Conservation (phyloP, 2,113 vertebrate species). For the Astur gentilis region DNA sequence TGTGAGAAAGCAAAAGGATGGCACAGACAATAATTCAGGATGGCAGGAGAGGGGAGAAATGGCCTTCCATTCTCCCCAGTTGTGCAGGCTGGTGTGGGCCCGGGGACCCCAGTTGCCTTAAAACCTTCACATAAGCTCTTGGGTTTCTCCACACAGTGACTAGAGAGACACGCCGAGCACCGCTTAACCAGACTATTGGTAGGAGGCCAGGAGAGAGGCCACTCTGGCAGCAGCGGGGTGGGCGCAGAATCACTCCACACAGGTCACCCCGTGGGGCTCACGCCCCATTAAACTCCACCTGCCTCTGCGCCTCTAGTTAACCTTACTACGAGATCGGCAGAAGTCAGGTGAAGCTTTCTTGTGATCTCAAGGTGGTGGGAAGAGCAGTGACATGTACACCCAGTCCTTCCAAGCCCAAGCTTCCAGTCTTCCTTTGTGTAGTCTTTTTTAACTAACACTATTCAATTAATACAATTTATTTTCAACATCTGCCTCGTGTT, state of each 20-base stretch:
- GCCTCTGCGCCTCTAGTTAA: accelerated
- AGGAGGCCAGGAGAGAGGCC: neutral
- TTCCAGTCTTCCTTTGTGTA: neutral
- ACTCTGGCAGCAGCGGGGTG: neutral
- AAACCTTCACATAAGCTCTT: neutral
- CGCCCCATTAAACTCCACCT: neutral
- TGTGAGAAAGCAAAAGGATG: slow-evolving; percentile 41
- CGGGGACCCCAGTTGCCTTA: neutral
- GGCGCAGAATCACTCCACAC: accelerated
- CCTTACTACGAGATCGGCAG: neutral
- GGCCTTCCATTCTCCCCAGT: neutral
- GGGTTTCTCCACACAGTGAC: neutral
- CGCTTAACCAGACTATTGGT: accelerated
- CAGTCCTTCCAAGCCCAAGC: neutral
- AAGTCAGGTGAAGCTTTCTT: neutral
- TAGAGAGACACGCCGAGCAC: neutral
- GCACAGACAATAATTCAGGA: neutral
- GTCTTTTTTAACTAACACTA: neutral
- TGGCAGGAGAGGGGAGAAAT: neutral
- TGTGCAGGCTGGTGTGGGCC: accelerated
- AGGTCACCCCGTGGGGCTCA: neutral
- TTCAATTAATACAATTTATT: neutral
- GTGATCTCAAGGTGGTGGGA: neutral
- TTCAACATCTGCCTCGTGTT: neutral
- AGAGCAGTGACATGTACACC: neutral